Percentiles rank a stretch among this genome's conserved stretches.
phyloP scores from a whole-genome alignment of 1,140 invertebrate genomes.

The Phthorimaea operculella region DNA sequence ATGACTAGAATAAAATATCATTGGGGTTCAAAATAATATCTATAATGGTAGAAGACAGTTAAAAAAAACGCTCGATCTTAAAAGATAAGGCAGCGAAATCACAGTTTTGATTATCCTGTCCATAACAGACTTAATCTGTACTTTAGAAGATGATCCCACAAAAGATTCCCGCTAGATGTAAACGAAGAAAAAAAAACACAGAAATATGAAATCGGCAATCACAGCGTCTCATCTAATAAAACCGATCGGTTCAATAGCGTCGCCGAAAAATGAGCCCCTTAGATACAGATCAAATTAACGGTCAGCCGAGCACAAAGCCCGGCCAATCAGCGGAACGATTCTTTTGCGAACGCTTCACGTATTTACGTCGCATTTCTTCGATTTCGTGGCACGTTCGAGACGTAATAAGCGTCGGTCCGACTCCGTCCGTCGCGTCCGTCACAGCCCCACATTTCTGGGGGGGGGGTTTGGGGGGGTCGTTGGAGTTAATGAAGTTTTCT shows the following conservation, averaged over 20 bases:
- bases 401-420: constrained; percentile 61
- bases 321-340: constrained; percentile 56
- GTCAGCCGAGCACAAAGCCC: constrained; percentile 51
- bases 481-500: constrained; percentile 66
- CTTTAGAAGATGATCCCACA: too few relatives aligned
- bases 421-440: constrained; percentile 43
- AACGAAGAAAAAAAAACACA: background rate
- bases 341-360: constrained; percentile 50
- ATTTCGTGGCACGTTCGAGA: constrained; percentile 63
- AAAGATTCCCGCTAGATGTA: too few relatives aligned
- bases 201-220: constrained; percentile 1
- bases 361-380: constrained; percentile 65
- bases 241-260: constrained; percentile 1
- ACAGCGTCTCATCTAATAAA: constrained; percentile 4
- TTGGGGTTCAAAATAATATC: too few relatives aligned
- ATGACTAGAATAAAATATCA: too few relatives aligned
- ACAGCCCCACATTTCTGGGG: constrained; percentile 18
- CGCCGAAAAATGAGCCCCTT: constrained; percentile 39
- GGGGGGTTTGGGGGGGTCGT: constrained; percentile 32
- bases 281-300: constrained; percentile 59
- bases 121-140: too few relatives aligned
- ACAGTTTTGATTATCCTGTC: too few relatives aligned
- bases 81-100: too few relatives aligned
- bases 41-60: too few relatives aligned
- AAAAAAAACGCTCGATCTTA: too few relatives aligned